Conservation (phyloP, 2,797 vertebrate genomes). For the Sebastes oblongus region DNA sequence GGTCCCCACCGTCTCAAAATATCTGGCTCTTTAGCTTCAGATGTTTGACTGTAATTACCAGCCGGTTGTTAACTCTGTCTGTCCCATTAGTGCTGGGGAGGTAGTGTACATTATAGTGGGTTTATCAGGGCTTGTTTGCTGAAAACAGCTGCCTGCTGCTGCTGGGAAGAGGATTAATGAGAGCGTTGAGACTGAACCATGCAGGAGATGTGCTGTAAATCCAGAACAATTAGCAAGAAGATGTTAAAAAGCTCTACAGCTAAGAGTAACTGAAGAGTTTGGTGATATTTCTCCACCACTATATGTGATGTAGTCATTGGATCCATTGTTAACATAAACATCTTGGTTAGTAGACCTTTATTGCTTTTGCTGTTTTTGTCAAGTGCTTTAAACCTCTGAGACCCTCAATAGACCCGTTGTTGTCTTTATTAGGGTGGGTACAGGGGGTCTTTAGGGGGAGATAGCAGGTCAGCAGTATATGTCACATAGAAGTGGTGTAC, state of each 20-base stretch:
- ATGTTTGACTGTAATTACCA: background rate
- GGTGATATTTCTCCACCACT: background rate
- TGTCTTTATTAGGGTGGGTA: too few species aligned
- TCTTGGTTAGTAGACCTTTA: background rate
- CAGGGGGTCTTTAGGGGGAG: rapidly evolving
- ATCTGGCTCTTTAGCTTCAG: background rate
- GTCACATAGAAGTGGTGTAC: too few species aligned
- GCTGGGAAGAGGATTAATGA: constrained; percentile 14
- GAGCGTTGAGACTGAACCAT: constrained; percentile 1
- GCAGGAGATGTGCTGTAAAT: background rate
- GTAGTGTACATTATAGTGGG: background rate
- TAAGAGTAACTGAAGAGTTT: background rate
- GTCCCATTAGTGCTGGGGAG: background rate
- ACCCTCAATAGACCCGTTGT: too few species aligned
- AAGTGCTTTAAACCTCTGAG: background rate
- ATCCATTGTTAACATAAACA: background rate
- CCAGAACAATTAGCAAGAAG: background rate
- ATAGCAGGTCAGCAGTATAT: too few species aligned
- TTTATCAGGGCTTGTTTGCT: constrained; percentile 3
- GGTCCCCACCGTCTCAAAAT: background rate
- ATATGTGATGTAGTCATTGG: background rate
- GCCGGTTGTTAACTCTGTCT: background rate
- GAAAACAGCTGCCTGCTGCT: background rate
- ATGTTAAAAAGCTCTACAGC: background rate
- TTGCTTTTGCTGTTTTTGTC: background rate